Percentiles rank a stretch among this genome's conserved stretches.
phyloP scores from a whole-genome alignment of 2,888 invertebrate species.

The Osedax frankpressi region DNA sequence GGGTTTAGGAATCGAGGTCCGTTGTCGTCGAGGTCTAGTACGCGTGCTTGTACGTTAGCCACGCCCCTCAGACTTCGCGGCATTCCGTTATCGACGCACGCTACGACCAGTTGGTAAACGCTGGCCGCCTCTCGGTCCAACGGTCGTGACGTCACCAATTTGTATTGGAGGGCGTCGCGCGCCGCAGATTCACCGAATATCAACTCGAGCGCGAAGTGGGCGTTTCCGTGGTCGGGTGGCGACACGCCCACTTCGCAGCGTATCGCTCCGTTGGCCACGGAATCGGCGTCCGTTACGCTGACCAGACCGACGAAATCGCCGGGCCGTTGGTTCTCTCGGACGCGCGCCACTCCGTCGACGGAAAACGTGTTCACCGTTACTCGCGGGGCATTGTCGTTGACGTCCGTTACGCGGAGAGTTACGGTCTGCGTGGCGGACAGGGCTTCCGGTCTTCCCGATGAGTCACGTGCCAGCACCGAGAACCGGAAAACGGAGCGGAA shows the following conservation, averaged over 20 bases:
- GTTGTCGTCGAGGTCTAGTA: conserved; percentile 19
- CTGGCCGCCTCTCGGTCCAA: conserved; percentile 14
- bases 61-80: not conserved
- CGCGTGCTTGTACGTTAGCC: not conserved
- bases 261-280: conserved; percentile 5
- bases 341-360: not conserved
- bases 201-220: no score
- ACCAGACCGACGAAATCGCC: conserved; percentile 17
- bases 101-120: not conserved
- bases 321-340: conserved; percentile 7
- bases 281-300: conserved; percentile 15
- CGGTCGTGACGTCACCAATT: conserved; percentile 7
- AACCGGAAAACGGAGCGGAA: no score
- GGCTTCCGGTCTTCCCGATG: no score
- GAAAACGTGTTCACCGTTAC: conserved; percentile 16
- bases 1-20: conserved; percentile 2
- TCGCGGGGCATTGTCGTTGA: conserved; percentile 17
- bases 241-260: conserved; percentile 3
- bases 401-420: conserved; percentile 7
- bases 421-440: conserved; percentile 9
- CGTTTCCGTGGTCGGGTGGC: no score
- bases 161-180: conserved; percentile 3
- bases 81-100: conserved; percentile 14
- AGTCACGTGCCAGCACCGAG: no score
- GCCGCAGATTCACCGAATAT: no score